Evolutionary conservation across 2,797 vertebrate genomes (phyloP), one percentile per base, ranked within the genome.

Genomic region (Vireo griseus): DNA sequence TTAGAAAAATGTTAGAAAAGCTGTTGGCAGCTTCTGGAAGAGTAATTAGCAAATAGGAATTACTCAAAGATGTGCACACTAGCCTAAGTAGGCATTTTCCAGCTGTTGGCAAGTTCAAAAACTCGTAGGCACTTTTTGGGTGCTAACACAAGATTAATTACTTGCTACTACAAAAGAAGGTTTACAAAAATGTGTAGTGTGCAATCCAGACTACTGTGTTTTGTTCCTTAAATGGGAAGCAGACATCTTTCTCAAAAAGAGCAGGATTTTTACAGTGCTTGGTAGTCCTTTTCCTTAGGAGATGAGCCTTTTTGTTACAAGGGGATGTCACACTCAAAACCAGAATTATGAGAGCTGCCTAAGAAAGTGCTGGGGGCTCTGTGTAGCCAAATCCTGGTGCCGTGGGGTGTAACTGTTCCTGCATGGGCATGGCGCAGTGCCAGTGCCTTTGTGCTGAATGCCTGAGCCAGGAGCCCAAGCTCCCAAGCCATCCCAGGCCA

Each of bases 11-110:
- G 82, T 96, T 85, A 89, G 86, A 96, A 90, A 95, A 95, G 92
- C 87, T 91, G 77, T 96, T 97, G 92, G 85, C 95, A 97, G 81
- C 95, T 94, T 97, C 94, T 86, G 73, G 66, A 95, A 83, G 85
- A 93, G 89, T 94, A 97, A 97, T 97, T 97, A 97, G 92, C 88
- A 94, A 94, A 83, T 85, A 87, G 88, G 86, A 97, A 94, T 96
- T 96, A 92, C 90, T 94, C 50, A 31, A 37, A 91, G 90, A 88
- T 92, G 92, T 89, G 88, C 57, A 69, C 58, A 31, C 67, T 77
- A 67, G 67, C 89, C 78, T 86, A 66, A 97, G 92, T 42, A 95
- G 84, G 92, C 94, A 89, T 96, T 96, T 97, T 95, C 95, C 94
- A 95, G 86, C 85, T 94, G 93, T 97, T 94, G 86, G 42, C 89